Conservation (phyloP, 2,113 vertebrate species). For the Elephas maximus region DNA sequence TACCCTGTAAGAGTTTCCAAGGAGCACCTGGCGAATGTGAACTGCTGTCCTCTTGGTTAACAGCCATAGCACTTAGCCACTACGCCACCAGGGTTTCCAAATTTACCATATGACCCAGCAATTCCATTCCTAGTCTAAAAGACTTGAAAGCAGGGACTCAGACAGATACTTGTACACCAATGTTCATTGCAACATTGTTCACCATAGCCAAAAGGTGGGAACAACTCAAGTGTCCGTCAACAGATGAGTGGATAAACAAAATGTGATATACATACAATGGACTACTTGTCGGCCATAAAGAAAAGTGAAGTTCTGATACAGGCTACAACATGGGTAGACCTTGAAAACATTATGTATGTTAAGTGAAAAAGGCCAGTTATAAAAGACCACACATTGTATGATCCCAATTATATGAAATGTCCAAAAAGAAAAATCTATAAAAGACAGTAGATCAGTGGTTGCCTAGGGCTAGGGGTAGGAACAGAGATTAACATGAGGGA, state of each 20-base stretch:
- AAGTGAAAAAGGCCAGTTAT: background rate
- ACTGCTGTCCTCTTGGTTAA: no score
- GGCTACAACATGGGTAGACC: background rate
- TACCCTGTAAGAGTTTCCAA: no score
- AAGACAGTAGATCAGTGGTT: background rate
- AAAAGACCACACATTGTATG: background rate
- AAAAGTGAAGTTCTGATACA: background rate
- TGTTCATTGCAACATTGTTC: background rate
- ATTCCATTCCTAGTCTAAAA: no score
- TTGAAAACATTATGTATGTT: background rate
- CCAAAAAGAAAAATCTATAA: background rate
- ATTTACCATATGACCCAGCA: background rate
- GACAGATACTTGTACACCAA: background rate
- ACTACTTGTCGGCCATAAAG: constrained; percentile 36
- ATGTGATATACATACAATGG: background rate
- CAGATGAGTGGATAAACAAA: background rate
- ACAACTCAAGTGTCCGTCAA: no score
- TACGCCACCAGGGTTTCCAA: background rate
- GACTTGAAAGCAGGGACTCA: background rate
- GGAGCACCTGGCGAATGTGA: no score
- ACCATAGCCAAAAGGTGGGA: background rate
- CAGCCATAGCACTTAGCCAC: no score
- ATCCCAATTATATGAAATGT: constrained; percentile 18
- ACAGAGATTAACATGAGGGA: background rate
- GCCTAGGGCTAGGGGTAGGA: background rate